Evolutionary conservation across 1,140 invertebrate genomes (phyloP), one percentile per base, ranked within the genome.

Genomic region (Camponotus pennsylvanicus): DNA sequence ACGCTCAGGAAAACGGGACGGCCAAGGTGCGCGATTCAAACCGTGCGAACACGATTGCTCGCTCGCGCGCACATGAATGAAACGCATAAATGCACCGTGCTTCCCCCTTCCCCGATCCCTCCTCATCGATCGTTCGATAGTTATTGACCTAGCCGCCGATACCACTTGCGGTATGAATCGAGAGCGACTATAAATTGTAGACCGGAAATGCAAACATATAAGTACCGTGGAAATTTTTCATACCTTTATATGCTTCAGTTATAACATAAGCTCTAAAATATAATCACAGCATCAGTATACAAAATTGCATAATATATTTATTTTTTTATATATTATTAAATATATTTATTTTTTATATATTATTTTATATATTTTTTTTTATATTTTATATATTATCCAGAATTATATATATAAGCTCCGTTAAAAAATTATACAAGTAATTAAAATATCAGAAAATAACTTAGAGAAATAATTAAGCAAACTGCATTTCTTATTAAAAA

Each of bases 11-110:
- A 80, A 80, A 52, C 78, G 52, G 78, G 37, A 40, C 37, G 76
- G 11, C 15, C 32, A 32, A 67, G 61, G 76, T 67, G 76, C 76
- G 78, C 78, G 64, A 80, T 80, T 61, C 78, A 61, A 69, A 80
- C 78, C 78, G 78, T 80, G 78, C 78, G 78, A 80, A 80, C 78
- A 4, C 66, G 66, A 80, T 80, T 61, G 77, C 77, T 40, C 6
- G 77, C 77, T 40, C 6, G 49, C 45, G 49, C 34, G 66, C 45
- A 49, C 49, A 80, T 80, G 78, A 80, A 80, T 80, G 66, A 70
- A 13, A 69, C 64, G 77, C 34, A 80, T 80, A 80, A 80, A 70
- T 37, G 21, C 21, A n/a, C 37, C 49, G 27, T 27, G 1, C 27
- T 27, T 27, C 27, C 27, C 27, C 27, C 27, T 27, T 27, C 34